Evolutionary conservation across 2,797 vertebrate species (phyloP).

Genomic region (Mormyrops attenuatus): DNA sequence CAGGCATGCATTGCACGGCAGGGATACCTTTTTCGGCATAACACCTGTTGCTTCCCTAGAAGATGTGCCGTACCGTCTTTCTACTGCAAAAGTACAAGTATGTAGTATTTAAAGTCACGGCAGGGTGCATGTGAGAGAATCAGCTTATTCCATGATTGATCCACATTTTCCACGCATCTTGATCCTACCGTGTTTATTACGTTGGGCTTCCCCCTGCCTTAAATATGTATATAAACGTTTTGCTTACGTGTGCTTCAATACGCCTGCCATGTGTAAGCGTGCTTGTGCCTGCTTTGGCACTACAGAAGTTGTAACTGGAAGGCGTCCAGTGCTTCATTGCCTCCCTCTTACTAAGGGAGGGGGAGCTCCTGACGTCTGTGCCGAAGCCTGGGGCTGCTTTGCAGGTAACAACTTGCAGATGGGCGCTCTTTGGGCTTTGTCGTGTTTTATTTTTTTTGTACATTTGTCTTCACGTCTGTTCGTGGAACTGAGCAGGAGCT

Average conservation of each 20-base stretch:
- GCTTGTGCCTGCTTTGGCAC: constrained; percentile 15
- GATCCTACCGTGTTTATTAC: background rate
- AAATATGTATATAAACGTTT: background rate
- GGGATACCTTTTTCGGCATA: too few species aligned
- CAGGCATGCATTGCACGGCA: too few species aligned
- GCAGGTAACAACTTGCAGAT: constrained; percentile 43
- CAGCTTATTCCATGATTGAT: background rate
- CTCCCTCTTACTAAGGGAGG: constrained; percentile 24
- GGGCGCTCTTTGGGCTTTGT: background rate
- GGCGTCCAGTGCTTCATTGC: constrained; percentile 13
- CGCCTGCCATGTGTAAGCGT: background rate
- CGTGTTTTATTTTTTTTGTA: background rate
- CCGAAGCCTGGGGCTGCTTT: constrained; percentile 21
- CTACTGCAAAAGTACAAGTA: background rate
- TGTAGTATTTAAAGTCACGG: background rate
- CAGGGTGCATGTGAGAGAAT: background rate
- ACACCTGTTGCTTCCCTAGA: background rate
- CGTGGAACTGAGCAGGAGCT: constrained; percentile 15
- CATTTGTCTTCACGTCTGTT: background rate
- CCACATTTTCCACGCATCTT: background rate
- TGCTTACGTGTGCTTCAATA: background rate
- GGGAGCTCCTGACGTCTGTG: constrained; percentile 29
- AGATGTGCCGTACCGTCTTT: background rate
- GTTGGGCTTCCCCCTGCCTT: background rate
- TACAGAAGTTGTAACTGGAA: constrained; percentile 5